Base-by-base conservation (phyloP, 2,113 vertebrate species). In the Catharus minimus region DNA sequence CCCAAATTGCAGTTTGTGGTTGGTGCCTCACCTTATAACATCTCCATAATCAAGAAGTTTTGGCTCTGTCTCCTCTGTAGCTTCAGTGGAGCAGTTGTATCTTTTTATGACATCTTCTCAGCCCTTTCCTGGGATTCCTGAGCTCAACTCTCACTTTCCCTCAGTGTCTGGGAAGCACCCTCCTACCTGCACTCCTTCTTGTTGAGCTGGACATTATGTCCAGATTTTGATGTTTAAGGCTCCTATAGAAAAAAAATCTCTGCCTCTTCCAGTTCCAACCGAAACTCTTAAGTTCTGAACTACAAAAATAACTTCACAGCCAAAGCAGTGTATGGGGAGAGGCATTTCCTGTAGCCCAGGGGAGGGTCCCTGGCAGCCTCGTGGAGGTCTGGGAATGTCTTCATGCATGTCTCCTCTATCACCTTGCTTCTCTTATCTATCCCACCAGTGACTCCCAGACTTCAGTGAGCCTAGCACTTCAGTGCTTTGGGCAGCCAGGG, bases 201-300 rank as follows among this genome's bases (percentile, higher is more conserved):
- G 22, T 19, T 3, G 4, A 32, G 10, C 16, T 49, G 60, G 38
- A 33, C 1, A 1, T 24, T 27, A 11, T 32, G 5, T 2, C 3
- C 7, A 23, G 61, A 41, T 78, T 84, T 91, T 41, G 50, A 61
- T 11, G 30, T 43, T 53, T 22, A 69, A 27, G 50, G 24, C 5
- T 88, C 16, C 49, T 38, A 43, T 19, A 73, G 57, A 7, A 80
- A 38, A 77, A 83, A 83, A 24, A 7, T 36, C 53, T 72, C 41
- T 83, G 10, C 20, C 5, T 81, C 19, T 11, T 60, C 61, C 30
- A 62, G 11, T n/a, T 39, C 44, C 47, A 82, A 78, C 13, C 13
- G 75, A 33, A 92, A 23, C 17, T 60, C 23, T 43, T 27, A 20
- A 66, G 26, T 22, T 88, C 13, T 69, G 39, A 66, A 33, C 22